phyloP scores from a whole-genome alignment of 2,888 invertebrate genomes.

The Kuschelorhynchus macadamiae region DNA sequence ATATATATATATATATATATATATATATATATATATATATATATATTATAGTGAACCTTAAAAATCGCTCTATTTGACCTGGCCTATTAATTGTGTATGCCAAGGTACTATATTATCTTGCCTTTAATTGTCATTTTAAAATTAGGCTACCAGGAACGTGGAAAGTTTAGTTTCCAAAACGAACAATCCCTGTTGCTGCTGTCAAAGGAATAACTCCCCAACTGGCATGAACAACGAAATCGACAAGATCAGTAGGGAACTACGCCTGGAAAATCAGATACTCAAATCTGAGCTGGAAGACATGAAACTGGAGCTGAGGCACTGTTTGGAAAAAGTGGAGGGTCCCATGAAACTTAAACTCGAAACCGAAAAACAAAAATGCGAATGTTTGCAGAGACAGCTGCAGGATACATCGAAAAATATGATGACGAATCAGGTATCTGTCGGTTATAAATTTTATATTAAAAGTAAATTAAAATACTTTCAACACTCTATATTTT shows the following conservation, averaged over 20 bases:
- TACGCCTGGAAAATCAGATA: slow-evolving; percentile 61
- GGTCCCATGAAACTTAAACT: slow-evolving; percentile 62
- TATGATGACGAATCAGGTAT: slow-evolving; percentile 51
- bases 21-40: too few species aligned
- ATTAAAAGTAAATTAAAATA: too few species aligned
- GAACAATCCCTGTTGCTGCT: slow-evolving; percentile 15
- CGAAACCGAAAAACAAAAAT: slow-evolving; percentile 58
- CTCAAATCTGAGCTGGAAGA: slow-evolving; percentile 64
- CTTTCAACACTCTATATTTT: too few species aligned
- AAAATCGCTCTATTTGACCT: too few species aligned
- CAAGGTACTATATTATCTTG: too few species aligned
- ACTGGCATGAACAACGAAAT: slow-evolving; percentile 48
- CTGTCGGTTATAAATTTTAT: too few species aligned
- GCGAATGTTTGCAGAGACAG: slow-evolving; percentile 60
- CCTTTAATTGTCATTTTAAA: slow-evolving; percentile 4
- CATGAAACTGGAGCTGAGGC: slow-evolving; percentile 63
- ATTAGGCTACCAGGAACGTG: slow-evolving; percentile 30
- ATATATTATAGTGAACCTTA: too few species aligned
- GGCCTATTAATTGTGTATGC: too few species aligned
- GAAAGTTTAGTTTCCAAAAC: slow-evolving; percentile 12
- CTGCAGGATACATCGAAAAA: slow-evolving; percentile 56
- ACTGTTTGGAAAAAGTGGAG: slow-evolving; percentile 63
- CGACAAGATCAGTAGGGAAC: slow-evolving; percentile 56
- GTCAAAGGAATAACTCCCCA: neutral
- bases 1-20: too few species aligned